phyloP scores from a whole-genome alignment of 1,140 invertebrate species.

The Eriocheir sinensis region DNA sequence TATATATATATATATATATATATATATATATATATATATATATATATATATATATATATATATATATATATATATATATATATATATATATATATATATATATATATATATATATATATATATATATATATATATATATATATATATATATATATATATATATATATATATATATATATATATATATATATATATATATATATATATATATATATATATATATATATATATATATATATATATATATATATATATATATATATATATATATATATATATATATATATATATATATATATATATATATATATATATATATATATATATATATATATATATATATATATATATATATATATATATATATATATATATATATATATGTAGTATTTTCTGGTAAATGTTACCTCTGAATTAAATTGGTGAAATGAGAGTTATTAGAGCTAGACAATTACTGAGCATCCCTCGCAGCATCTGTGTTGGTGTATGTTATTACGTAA shows the following conservation, averaged over 20 bases:
- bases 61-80: conserved; percentile 6
- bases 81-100: not conserved
- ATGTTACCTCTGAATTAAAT: too few relatives aligned
- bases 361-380: too few relatives aligned
- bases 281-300: not conserved
- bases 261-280: not conserved
- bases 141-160: not conserved
- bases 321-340: not conserved
- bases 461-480: too few relatives aligned
- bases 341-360: too few relatives aligned
- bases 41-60: not conserved
- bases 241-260: not conserved
- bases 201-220: not conserved
- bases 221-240: conserved; percentile 8
- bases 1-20: not conserved
- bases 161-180: not conserved
- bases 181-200: too few relatives aligned
- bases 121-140: conserved; percentile 6
- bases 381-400: too few relatives aligned
- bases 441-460: not conserved
- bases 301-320: not conserved
- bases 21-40: conserved; percentile 31
- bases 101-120: not conserved
- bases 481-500: not conserved
- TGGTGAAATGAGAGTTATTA: not conserved